Percentiles rank a stretch among this genome's conserved stretches.
Evolutionary conservation across 2,797 vertebrate genomes (phyloP).

Genomic region (Parambassis ranga): DNA sequence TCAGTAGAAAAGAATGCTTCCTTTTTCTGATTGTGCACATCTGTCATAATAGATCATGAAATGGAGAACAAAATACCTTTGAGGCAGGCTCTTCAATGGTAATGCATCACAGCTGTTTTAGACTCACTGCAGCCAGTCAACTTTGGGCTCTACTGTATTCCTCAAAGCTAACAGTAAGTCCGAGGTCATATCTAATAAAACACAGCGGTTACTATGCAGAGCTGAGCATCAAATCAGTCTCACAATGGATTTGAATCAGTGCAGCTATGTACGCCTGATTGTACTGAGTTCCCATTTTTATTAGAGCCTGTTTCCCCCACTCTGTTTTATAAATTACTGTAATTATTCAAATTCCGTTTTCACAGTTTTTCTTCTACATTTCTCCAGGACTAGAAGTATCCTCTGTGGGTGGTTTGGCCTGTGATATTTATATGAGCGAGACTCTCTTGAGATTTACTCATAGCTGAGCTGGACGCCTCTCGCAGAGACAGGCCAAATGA

Average conservation of each 20-base stretch:
- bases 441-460: conserved; percentile 41
- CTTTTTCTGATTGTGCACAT: conserved; percentile 68
- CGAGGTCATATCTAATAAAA: conserved; percentile 29
- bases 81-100: conserved; percentile 48
- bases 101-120: conserved; percentile 78
- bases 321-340: too few species aligned
- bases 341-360: background rate
- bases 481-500: too few species aligned
- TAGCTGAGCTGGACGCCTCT: conserved; percentile 37
- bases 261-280: background rate
- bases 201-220: background rate
- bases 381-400: conserved; percentile 3
- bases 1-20: conserved; percentile 67
- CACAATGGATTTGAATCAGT: background rate
- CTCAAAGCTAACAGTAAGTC: conserved; percentile 28
- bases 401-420: conserved; percentile 54
- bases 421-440: conserved; percentile 44
- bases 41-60: conserved; percentile 74
- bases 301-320: background rate
- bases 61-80: conserved; percentile 60
- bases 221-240: background rate
- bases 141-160: conserved; percentile 54
- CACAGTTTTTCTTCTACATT: too few species aligned
- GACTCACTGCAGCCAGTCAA: conserved; percentile 39
- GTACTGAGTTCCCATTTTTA: too few species aligned